Base-by-base conservation (phyloP, 35 echinoderm and acorn worm genomes). In the Hemicentrotus pulcherrimus region DNA sequence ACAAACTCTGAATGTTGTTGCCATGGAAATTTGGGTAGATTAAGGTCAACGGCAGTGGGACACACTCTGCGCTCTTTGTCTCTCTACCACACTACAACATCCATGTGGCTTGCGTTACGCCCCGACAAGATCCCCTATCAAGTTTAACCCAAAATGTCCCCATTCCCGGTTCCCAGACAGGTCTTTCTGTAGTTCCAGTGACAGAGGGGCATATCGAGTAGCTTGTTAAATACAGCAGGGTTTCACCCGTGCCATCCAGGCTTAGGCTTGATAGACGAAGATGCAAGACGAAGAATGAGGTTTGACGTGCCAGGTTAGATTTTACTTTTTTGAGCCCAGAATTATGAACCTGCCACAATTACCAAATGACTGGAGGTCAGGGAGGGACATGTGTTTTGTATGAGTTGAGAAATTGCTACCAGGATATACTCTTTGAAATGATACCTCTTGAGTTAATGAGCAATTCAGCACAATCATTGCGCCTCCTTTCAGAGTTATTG, bases 101-200 rank as follows among this genome's bases (percentile, higher is more conserved):
- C 65, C 88, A 90, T 90, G 88, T 90, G 32, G 19, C 32, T 90
- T 47, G 32, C 11, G 88, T 90, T 90, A 90, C 15, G 46, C 7
- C n/a, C 32, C 15, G 2, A 45, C 32, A 47, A 90, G 88, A 90
- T 90, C 32, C 88, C 88, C 88, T 90, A 90, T 90, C 88, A 90
- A 90, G 88, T 90, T 33, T 41, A 90, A 19, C 88, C 88, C 88
- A 90, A 78, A 90, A 90, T 90, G 88, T 90, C 88, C 46, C 88
- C 14, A 90, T 47, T 30, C 46, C 86, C 11, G 28, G 86, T 22
- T 86, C 86, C 46, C 46, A 47, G 88, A 90, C 65, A 90, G 12
- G 88, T 90, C 46, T 90, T 47, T 90, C 31, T 30, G 30, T 19
- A 18, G 33, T 47, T 22, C 14, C 19, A 24, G 9, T 30, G 46